Percentiles rank a stretch among this genome's conserved stretches.
phyloP scores from a whole-genome alignment of 2,888 invertebrate species.

The Acleris laterana region DNA sequence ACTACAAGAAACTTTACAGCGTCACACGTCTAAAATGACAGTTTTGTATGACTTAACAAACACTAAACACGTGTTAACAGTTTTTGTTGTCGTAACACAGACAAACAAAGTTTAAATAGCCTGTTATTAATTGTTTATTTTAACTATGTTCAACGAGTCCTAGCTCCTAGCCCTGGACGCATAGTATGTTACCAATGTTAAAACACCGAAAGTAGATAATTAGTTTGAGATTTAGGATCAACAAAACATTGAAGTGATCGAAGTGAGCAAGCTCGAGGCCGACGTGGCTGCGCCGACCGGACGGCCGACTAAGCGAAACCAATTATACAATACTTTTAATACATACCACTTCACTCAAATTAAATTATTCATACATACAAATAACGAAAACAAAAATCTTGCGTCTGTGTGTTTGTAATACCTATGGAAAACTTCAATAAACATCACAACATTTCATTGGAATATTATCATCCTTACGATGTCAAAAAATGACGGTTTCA shows the following conservation, averaged over 20 bases:
- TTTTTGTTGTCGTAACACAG: too few species aligned
- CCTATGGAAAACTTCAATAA: conserved; percentile 75
- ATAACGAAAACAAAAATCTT: conserved; percentile 64
- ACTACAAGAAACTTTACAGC: too few species aligned
- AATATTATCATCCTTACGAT: conserved; percentile 73
- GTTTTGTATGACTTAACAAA: too few species aligned
- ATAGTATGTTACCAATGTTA: neutral
- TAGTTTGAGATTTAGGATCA: conserved; percentile 18
- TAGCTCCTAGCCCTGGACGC: neutral
- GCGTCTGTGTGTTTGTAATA: conserved; percentile 57
- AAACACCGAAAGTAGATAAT: conserved; percentile 16
- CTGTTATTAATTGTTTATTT: too few species aligned
- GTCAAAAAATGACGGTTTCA: conserved; percentile 68
- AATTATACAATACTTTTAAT: conserved; percentile 54
- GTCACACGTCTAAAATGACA: too few species aligned
- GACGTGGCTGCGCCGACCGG: conserved; percentile 27
- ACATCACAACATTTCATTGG: conserved; percentile 80
- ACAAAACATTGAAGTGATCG: conserved; percentile 24
- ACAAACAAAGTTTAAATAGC: too few species aligned
- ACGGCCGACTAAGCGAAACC: conserved; percentile 63
- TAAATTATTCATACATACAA: conserved; percentile 50
- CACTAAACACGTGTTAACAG: too few species aligned
- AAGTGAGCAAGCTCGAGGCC: conserved; percentile 38
- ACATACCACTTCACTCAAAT: conserved; percentile 44
- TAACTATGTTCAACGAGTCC: too few species aligned